Evolutionary conservation across 1,140 invertebrate species (phyloP), one percentile per base, ranked within the genome.

Genomic region (Temnothorax nylanderi): DNA sequence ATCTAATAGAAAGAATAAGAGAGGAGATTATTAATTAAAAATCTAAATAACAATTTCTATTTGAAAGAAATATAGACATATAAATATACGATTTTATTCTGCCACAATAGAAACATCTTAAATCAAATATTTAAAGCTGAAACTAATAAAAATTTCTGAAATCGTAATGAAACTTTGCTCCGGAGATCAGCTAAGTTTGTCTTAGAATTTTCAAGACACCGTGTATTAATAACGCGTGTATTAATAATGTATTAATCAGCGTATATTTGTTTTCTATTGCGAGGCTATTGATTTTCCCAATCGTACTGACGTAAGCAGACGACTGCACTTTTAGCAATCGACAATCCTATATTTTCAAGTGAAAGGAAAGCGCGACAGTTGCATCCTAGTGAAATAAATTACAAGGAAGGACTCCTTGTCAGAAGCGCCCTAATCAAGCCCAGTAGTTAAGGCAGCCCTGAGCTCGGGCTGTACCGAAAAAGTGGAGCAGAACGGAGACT

Each of bases 391-490:
- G 6, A 37, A 65, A 26, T 37, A 8, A 64, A 65, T 49, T 37
- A 13, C 26, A 64, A 51, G 13, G 2, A 32, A 21, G 44, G 1
- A 6, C 51, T 5, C 8, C 34, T 26, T 26, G 16, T 34, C 8
- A 58, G 10, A 47, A 51, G 8, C 2, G 41, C 32, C 47, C 74
- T 60, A 6, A 67, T 65, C 44, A 65, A 51, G 10, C 18, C 26
- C 60, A 16, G 13, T 13, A 4, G 60, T 65, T 51, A 80, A 65
- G n/a, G 32, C 76, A 78, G 41, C 41, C 26, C 75, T 64, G 58
- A 49, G 58, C 32, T 47, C 60, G 62, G 32, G n/a, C 18, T 78
- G 60, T 62, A 65, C 3, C 76, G 26, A 34, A 80, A 80, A 80
- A 80, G 44, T 80, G n/a, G 44, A 67, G 62, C 62, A 67, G 47